Evolutionary conservation across 1,140 invertebrate genomes (phyloP), one percentile per base, ranked within the genome.

Genomic region (Nasonia giraulti): DNA sequence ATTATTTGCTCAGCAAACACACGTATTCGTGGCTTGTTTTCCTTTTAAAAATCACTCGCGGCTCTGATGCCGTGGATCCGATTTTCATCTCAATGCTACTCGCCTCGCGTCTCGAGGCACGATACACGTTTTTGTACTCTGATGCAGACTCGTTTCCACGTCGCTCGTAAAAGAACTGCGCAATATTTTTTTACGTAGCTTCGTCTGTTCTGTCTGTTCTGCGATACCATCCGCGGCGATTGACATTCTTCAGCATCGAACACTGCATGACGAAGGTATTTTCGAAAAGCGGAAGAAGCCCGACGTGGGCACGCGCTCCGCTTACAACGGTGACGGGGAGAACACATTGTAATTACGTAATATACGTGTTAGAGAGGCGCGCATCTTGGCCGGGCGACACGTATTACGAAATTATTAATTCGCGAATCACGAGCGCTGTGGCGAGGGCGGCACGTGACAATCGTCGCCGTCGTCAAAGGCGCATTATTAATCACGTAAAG

Each of bases 1-100:
- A 37, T 37, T 79, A 50, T 76, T 76, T 76, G 40, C 40, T 76
- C 12, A 76, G 77, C 50, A 79, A 62, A 79, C 77, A 79, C 77
- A 44, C 10, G 17, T 79, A 79, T 79, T 12, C 80, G 37, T 69
- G 2, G 11, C 66, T 71, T 27, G 69, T 81, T 71, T 73, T 23
- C 79, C n/a, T 80, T 44, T 78, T 69, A 69, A 68, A 71, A 80
- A 33, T n/a, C 11, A 71, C 11, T 27, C 20, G 50, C 23, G 12
- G 27, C 77, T 80, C 17, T 76, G 40, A 76, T 27, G 33, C n/a
- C n/a, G n/a, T n/a, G n/a, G n/a, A 17, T n/a, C n/a, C 68, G n/a
- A 66, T 66, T 37, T 37, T 37, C 33, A 37, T 37, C 33, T 37
- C 33, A 37, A 37, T 37, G 33, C 4, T 37, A 37, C 33, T 37